Base-by-base conservation (phyloP, 2,888 invertebrate genomes). In the Stenchaetothrips biformis region DNA sequence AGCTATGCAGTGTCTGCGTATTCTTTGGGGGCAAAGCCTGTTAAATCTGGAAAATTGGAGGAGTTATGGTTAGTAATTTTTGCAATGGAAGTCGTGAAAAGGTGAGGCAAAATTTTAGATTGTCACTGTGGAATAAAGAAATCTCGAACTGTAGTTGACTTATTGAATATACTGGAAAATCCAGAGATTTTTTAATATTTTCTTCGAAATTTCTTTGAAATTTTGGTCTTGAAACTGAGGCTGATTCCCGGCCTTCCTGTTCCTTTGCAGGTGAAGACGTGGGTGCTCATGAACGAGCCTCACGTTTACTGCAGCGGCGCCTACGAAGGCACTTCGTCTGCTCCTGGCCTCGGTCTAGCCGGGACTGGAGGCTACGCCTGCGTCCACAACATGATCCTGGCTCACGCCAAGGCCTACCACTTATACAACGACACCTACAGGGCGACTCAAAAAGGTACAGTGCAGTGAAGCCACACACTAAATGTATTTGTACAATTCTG, bases 231-330 rank as follows among this genome's bases (percentile, higher is more conserved):
- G n/a, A n/a, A n/a, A n/a, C n/a, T n/a, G n/a, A n/a, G n/a, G n/a
- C n/a, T n/a, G n/a, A n/a, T n/a, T n/a, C n/a, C n/a, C 49, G 53
- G 53, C 13, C 16, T 53, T 6, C 53, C 9, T 53, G 9, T 53
- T 53, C 49, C 53, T 53, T 79, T 53, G 6, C 62, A 83, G 83
- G 82, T 83, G n/a, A 82, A 86, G 79, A 82, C 83, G 18, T 88
- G 88, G 88, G 85, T 88, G 6, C 88, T 88, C 0, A 84, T 87
- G 81, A 88, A 88, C 82, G 88, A 88, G 82, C 87, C 87, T 0
- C 84, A 82, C 81, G 83, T 83, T 16, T 79, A 81, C 18, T 81
- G 82, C 81, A 59, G 80, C 18, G 77, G 80, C 6, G 82, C 82
- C 9, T 83, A 82, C 78, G 82, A 82, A 16, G 7, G 6, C n/a